Conservation (phyloP, 2,113 vertebrate genomes). For the Malurus melanocephalus region DNA sequence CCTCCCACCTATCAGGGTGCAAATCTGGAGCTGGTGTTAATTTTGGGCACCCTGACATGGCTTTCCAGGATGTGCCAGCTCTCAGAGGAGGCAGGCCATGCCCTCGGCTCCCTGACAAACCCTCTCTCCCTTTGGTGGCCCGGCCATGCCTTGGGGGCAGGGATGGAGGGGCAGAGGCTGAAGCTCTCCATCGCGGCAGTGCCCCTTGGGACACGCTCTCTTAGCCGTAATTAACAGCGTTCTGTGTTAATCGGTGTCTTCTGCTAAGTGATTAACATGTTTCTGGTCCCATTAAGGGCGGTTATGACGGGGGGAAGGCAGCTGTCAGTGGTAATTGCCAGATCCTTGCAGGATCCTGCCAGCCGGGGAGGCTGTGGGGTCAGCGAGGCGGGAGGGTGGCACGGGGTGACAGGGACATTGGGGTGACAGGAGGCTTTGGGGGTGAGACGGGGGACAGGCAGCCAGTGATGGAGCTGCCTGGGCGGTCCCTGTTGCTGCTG, state of each 20-base stretch:
- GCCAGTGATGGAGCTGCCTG: not conserved
- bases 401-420: not conserved
- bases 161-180: not conserved
- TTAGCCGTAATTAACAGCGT: conserved; percentile 33
- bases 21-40: not conserved
- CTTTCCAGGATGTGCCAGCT: not conserved
- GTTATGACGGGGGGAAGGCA: conserved; percentile 38
- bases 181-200: rapidly evolving
- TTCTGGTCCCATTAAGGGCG: conserved; percentile 5
- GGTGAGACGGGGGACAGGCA: not conserved
- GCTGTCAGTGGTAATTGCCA: conserved; percentile 20
- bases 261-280: conserved; percentile 47
- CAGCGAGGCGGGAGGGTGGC: not conserved
- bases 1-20: too few relatives aligned
- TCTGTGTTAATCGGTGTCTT: conserved; percentile 34
- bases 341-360: conserved; percentile 16
- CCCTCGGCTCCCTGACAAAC: not conserved
- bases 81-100: not conserved
- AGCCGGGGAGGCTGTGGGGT: not conserved
- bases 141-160: rapidly evolving
- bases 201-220: conserved; percentile 4
- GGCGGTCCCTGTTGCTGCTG: rapidly evolving
- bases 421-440: not conserved
- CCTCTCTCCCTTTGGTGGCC: not conserved
- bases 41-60: not conserved